Conservation (phyloP, 2,888 invertebrate genomes). For the Tortricodes alternella region DNA sequence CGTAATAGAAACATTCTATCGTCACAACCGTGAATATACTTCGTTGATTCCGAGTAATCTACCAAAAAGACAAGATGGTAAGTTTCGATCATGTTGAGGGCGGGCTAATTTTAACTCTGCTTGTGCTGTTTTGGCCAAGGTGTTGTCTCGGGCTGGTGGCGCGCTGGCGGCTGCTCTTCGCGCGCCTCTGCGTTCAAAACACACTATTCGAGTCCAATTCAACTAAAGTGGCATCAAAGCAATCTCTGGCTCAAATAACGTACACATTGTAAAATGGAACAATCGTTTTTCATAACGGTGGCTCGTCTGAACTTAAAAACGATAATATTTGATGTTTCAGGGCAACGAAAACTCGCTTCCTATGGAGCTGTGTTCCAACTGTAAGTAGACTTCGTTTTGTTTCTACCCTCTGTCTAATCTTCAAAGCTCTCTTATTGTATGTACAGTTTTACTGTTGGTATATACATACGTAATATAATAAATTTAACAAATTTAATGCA, state of each 20-base stretch:
- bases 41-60: slow-evolving; percentile 19
- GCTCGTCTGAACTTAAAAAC: neutral
- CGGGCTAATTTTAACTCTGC: slow-evolving; percentile 32
- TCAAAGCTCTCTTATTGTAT: slow-evolving; percentile 36
- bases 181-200: neutral
- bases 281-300: too few species aligned
- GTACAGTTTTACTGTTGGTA: slow-evolving; percentile 23
- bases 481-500: slow-evolving; percentile 10
- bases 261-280: neutral
- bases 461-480: slow-evolving; percentile 8
- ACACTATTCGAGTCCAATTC: neutral
- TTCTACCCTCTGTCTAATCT: slow-evolving; percentile 31
- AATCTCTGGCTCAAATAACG: neutral
- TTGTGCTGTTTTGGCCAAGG: slow-evolving; percentile 29
- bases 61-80: slow-evolving; percentile 43
- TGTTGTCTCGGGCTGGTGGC: slow-evolving; percentile 19
- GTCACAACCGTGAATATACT: neutral
- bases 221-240: neutral
- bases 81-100: slow-evolving; percentile 31
- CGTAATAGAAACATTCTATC: slow-evolving; percentile 1
- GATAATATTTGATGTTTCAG: slow-evolving; percentile 82
- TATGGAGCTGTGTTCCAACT: slow-evolving; percentile 98
- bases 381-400: slow-evolving; percentile 84
- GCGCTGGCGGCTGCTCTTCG: neutral
- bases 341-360: slow-evolving; percentile 98